Conservation (phyloP, 2,797 vertebrate genomes). For the Anas bahamensis region DNA sequence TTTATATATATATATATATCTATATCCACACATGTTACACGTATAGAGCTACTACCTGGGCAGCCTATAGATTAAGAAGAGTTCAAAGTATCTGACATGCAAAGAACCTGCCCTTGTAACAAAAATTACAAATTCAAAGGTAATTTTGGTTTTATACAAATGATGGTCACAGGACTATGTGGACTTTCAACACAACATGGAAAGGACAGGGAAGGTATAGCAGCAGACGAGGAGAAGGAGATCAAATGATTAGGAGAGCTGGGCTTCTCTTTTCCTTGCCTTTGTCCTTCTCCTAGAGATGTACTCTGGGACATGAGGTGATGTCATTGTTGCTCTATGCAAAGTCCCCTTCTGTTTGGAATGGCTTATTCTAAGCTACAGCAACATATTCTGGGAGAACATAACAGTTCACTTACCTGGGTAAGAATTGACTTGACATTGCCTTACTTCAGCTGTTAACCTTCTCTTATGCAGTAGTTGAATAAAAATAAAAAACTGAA, state of each 20-base stretch:
- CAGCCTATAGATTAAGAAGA: background rate
- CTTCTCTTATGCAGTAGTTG: background rate
- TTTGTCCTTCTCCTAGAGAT: background rate
- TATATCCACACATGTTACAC: too few species aligned
- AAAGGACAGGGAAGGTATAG: background rate
- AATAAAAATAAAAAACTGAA: background rate
- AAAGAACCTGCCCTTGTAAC: background rate
- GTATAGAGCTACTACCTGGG: background rate
- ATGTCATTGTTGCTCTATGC: background rate
- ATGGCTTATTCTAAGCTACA: background rate
- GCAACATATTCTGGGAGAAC: background rate
- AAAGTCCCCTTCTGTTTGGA: background rate
- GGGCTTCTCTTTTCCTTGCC: background rate
- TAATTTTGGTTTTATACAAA: background rate
- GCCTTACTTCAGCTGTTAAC: background rate
- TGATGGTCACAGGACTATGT: too few species aligned
- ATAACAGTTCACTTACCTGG: background rate
- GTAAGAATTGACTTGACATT: background rate
- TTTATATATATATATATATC: too few species aligned
- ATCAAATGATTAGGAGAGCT: background rate
- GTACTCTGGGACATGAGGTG: background rate
- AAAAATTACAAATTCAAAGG: too few species aligned
- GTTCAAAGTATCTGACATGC: too few species aligned
- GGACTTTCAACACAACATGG: background rate
- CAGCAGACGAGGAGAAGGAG: background rate